Percentiles rank a stretch among this genome's conserved stretches.
Evolutionary conservation across 2,113 vertebrate species (phyloP).

Genomic region (Grammomys dolichurus): DNA sequence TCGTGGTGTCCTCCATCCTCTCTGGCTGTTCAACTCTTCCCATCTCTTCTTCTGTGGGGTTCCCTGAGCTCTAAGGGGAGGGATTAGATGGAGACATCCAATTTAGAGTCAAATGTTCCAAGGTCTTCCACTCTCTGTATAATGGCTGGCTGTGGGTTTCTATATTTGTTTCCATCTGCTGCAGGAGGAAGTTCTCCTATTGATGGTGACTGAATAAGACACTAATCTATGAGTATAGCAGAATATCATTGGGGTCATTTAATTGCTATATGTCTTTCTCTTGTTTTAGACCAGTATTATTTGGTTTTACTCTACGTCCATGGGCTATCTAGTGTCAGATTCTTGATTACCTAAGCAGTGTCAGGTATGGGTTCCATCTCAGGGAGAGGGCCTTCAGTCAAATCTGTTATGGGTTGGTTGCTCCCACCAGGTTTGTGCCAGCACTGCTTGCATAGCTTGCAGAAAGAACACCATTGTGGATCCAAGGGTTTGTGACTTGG

Average conservation of each 20-base stretch:
- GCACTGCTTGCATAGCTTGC: neutral
- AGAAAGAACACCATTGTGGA: neutral
- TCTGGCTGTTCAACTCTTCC: neutral
- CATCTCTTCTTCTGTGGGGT: neutral
- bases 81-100: neutral
- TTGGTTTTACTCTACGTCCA: neutral
- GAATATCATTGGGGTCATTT: neutral
- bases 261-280: neutral
- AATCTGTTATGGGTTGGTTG: neutral
- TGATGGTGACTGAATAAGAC: neutral
- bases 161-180: neutral
- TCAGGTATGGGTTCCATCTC: neutral
- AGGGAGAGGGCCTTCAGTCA: neutral
- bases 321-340: neutral
- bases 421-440: neutral
- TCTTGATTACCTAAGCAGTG: neutral
- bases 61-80: neutral
- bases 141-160: neutral
- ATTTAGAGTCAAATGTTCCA: neutral
- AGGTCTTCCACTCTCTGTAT: neutral
- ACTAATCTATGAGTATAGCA: neutral
- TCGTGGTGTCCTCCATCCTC: neutral
- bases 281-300: neutral
- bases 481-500: neutral
- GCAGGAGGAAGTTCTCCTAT: neutral